Conservation (phyloP, 2,888 invertebrate genomes). For the Brachypalpus laphriformis region DNA sequence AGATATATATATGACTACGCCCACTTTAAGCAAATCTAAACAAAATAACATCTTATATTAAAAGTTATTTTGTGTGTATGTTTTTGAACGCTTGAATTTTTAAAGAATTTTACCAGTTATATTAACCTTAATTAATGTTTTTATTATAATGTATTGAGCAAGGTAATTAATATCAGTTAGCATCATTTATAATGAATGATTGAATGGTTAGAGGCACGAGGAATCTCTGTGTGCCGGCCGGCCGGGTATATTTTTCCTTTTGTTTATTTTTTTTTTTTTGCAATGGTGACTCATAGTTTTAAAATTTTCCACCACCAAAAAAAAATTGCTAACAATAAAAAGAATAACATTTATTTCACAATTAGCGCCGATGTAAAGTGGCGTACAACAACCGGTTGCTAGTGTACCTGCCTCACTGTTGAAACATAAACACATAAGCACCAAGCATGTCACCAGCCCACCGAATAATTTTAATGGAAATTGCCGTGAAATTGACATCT, state of each 20-base stretch:
- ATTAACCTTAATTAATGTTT: slow-evolving; percentile 6
- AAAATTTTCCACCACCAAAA: not conserved
- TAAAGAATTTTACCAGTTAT: not conserved
- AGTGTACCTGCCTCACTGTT: not conserved
- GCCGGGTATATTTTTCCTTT: not conserved
- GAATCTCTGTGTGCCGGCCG: not conserved
- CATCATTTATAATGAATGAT: not conserved
- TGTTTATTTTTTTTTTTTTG: not conserved
- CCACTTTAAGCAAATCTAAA: too few species aligned
- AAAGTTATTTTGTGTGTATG: too few species aligned
- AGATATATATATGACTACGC: too few species aligned
- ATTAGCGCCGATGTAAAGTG: not conserved
- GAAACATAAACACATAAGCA: not conserved
- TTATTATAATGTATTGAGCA: not conserved
- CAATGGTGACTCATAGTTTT: not conserved
- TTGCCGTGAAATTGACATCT: not conserved
- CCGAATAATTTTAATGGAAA: not conserved
- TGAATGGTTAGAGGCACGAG: not conserved
- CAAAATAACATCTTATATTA: too few species aligned
- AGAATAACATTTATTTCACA: too few species aligned
- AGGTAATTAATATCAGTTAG: not conserved
- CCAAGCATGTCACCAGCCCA: not conserved
- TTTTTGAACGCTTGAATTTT: not conserved
- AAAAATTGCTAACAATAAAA: not conserved
- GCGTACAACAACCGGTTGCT: not conserved